These are phyloP conservation scores for Microcaecilia unicolor DNA, from an alignment of 2,797 vertebrate species.

Conservation along the genomic window DNA sequence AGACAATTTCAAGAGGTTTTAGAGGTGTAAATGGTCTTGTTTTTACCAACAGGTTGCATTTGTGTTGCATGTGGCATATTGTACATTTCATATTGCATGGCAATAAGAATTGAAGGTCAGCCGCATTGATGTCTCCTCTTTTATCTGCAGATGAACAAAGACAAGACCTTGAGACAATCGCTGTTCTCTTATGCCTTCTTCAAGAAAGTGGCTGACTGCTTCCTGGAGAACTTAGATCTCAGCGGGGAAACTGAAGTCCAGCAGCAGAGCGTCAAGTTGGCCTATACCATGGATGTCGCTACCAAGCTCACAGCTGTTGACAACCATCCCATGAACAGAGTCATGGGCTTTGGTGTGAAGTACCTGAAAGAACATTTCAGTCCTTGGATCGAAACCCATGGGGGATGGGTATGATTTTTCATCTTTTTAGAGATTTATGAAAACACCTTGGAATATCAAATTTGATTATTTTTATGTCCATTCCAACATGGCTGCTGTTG, in stretches of 20 bases:
- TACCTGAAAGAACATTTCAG: conserved; percentile 65
- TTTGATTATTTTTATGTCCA: too few species aligned
- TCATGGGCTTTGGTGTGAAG: conserved; percentile 61
- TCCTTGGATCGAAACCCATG: conserved; percentile 54
- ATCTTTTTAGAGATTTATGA: not conserved
- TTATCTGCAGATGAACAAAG: conserved; percentile 40
- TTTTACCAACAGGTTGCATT: too few species aligned
- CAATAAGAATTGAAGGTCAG: too few species aligned
- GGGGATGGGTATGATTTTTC: conserved; percentile 62
- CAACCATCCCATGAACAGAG: conserved; percentile 53
- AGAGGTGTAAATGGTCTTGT: too few species aligned
- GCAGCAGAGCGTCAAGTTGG: conserved; percentile 44
- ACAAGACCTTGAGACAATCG: conserved; percentile 12
- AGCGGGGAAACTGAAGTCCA: conserved; percentile 8
- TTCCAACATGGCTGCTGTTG: too few species aligned
- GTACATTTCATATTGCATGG: too few species aligned
- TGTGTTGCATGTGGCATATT: too few species aligned
- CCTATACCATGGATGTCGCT: conserved; percentile 62
- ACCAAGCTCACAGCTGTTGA: conserved; percentile 54
- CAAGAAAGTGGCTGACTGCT: conserved; percentile 25
- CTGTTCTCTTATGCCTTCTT: conserved; percentile 53
- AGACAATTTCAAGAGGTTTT: too few species aligned
- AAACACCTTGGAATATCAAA: too few species aligned
- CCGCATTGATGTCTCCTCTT: too few species aligned
- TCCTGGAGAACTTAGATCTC: conserved; percentile 35